These are phyloP conservation scores for Aethina tumida DNA, from an alignment of 1,140 invertebrate genomes.

Conservation along the genomic window DNA sequence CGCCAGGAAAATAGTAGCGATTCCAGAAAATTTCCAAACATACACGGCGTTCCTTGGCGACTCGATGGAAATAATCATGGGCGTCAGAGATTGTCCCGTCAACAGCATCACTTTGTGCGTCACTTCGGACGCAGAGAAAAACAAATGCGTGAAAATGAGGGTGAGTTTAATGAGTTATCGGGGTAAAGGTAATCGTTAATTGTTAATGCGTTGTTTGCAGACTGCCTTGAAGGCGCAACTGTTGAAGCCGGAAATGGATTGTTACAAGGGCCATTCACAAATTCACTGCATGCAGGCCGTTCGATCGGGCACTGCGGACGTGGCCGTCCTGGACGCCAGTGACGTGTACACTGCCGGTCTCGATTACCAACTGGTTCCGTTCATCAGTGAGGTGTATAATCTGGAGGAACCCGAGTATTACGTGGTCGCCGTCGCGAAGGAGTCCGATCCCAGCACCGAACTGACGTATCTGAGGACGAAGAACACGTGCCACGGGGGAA, in stretches of 20 bases:
- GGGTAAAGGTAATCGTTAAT: not conserved
- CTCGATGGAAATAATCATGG: conserved; percentile 57
- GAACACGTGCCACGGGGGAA: conserved; percentile 84
- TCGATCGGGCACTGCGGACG: conserved; percentile 70
- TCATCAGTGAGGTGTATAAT: conserved; percentile 85
- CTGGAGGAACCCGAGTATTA: conserved; percentile 79
- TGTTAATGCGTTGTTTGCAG: conserved; percentile 38
- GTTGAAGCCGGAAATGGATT: conserved; percentile 80
- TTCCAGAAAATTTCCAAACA: conserved; percentile 51
- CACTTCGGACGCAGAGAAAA: conserved; percentile 79
- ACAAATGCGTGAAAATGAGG: conserved; percentile 92
- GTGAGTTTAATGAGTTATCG: conserved; percentile 37
- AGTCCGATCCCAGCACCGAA: conserved; percentile 76
- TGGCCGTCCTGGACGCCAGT: conserved; percentile 82
- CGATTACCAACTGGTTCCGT: conserved; percentile 68
- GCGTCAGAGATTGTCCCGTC: conserved; percentile 70
- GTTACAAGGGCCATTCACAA: conserved; percentile 74
- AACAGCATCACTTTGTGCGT: conserved; percentile 75
- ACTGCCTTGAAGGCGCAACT: conserved; percentile 76
- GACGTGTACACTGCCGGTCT: conserved; percentile 88
- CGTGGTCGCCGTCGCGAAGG: conserved; percentile 86
- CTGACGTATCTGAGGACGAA: conserved; percentile 79
- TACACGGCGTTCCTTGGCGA: conserved; percentile 50
- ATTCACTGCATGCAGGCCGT: conserved; percentile 85
- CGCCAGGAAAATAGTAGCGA: conserved; percentile 47